Conservation (phyloP, 2,113 vertebrate genomes). For the Cryptomyrus ogoouensis region DNA sequence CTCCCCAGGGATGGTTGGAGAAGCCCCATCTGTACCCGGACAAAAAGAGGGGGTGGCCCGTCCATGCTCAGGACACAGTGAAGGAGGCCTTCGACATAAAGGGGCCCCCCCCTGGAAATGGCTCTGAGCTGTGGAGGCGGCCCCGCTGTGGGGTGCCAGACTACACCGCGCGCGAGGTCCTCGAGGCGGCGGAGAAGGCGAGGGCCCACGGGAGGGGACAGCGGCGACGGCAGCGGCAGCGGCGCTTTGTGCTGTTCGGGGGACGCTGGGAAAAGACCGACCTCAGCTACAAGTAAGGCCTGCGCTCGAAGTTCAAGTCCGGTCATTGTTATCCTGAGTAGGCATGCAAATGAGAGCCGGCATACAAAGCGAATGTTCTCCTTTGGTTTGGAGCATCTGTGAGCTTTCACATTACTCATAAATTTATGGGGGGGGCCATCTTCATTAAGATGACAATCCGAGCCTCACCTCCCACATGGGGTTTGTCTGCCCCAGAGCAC, state of each 20-base stretch:
- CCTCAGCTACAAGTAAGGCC: constrained; percentile 74
- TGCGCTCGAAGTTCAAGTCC: neutral
- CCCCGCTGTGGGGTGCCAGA: constrained; percentile 67
- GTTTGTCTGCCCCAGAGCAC: neutral
- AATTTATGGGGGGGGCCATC: neutral
- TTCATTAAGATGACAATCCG: neutral
- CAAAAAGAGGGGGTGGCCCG: constrained; percentile 11
- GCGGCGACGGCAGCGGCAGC: constrained; percentile 64
- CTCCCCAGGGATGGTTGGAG: constrained; percentile 32
- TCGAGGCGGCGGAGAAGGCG: neutral
- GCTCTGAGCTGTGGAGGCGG: constrained; percentile 41
- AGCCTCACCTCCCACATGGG: neutral
- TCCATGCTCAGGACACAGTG: constrained; percentile 32
- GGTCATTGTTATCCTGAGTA: neutral
- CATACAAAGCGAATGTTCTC: neutral
- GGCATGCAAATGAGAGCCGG: neutral
- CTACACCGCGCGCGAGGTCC: neutral
- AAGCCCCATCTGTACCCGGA: constrained; percentile 27
- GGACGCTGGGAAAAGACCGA: constrained; percentile 73
- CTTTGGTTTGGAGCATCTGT: neutral
- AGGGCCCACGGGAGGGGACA: constrained; percentile 30
- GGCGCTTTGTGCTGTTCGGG: constrained; percentile 65
- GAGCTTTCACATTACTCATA: neutral
- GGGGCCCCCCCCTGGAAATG: constrained; percentile 1
- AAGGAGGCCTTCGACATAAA: constrained; percentile 17